Conservation (phyloP, 1,140 invertebrate species). For the Leguminivora glycinivorella region DNA sequence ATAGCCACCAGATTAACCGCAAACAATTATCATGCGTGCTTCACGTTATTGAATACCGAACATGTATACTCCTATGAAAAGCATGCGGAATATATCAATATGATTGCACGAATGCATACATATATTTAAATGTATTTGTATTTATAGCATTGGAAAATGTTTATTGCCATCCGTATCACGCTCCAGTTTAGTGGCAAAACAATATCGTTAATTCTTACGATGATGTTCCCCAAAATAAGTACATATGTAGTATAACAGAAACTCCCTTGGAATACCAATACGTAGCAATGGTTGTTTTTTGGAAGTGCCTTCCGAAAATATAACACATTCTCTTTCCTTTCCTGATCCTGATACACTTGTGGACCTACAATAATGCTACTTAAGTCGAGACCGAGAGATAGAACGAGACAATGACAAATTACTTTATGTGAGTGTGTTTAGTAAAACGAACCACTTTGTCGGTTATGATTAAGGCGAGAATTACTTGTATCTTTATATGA, state of each 20-base stretch:
- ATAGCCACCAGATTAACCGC: neutral
- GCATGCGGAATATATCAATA: neutral
- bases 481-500: no score
- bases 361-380: no score
- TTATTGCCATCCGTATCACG: neutral
- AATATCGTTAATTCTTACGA: neutral
- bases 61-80: neutral
- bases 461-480: no score
- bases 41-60: neutral
- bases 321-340: no score
- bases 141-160: neutral
- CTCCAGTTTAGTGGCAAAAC: slow-evolving; percentile 8
- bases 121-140: no score
- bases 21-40: neutral
- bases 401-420: no score
- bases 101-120: neutral
- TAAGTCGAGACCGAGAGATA: no score
- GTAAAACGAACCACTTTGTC: no score
- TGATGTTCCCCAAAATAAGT: neutral
- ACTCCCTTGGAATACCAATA: neutral
- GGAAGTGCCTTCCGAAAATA: no score
- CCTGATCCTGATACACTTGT: no score
- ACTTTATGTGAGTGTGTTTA: no score
- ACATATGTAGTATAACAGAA: no score
- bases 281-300: neutral